phyloP scores from a whole-genome alignment of 2,797 vertebrate species.

The Choloepus didactylus region DNA sequence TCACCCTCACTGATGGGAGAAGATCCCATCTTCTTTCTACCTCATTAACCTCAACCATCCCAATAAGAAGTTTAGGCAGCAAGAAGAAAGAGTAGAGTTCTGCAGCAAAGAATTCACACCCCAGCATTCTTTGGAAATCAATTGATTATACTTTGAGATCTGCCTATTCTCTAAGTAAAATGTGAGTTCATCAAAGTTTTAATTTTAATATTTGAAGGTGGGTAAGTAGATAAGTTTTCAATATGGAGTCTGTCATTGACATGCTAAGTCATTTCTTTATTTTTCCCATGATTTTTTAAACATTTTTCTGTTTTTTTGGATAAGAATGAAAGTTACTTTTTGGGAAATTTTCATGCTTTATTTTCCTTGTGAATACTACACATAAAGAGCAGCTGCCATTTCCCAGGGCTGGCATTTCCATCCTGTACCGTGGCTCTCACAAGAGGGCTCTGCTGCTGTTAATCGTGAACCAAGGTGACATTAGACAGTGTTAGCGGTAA shows the following conservation, averaged over 20 bases:
- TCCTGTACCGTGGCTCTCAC: neutral
- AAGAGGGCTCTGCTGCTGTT: neutral
- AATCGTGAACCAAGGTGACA: neutral
- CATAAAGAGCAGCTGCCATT: neutral
- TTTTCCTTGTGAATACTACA: neutral
- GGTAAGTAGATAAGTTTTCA: neutral
- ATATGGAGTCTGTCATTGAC: neutral
- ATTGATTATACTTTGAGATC: constrained; percentile 1
- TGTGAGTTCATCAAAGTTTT: neutral
- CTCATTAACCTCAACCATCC: neutral
- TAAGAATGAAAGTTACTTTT: neutral
- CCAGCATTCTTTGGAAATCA: neutral
- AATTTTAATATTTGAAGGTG: neutral
- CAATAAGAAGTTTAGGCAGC: neutral
- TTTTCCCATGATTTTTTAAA: neutral
- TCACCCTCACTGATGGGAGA: neutral
- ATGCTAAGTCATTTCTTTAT: neutral
- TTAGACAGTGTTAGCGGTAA: neutral
- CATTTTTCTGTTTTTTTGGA: neutral
- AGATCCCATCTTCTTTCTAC: neutral
- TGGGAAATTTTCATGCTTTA: neutral
- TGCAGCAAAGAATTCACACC: neutral
- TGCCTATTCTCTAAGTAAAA: neutral
- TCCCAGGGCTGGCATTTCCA: neutral
- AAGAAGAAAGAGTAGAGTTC: neutral